Percentiles rank a stretch among this genome's conserved stretches.
Conservation (phyloP, 1,140 invertebrate genomes). For the Ctenoplectra terminalis region DNA sequence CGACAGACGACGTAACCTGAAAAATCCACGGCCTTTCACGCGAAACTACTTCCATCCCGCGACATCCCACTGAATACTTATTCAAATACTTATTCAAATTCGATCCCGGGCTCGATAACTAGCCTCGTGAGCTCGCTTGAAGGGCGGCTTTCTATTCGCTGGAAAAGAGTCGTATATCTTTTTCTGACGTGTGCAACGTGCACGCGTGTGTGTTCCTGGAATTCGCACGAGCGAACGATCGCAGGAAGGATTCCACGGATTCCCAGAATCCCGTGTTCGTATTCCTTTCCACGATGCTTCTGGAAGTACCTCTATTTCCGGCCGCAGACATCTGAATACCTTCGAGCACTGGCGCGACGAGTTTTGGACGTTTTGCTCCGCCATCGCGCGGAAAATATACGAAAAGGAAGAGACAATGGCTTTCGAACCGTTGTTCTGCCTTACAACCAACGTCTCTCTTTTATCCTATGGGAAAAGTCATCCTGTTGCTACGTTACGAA, state of each 20-base stretch:
- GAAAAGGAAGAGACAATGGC: background rate
- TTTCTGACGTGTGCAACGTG: background rate
- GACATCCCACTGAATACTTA: conserved; percentile 22
- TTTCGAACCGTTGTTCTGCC: background rate
- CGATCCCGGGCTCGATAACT: conserved; percentile 46
- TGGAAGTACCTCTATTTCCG: conserved; percentile 24
- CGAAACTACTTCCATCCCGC: conserved; percentile 28
- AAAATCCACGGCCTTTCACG: conserved; percentile 10
- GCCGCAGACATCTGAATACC: conserved; percentile 1
- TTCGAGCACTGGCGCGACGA: background rate
- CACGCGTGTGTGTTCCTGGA: background rate
- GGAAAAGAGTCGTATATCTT: conserved; percentile 14
- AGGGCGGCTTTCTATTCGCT: background rate
- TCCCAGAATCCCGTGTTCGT: conserved; percentile 32
- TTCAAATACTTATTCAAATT: conserved; percentile 56
- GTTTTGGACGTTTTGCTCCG: background rate
- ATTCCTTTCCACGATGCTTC: conserved; percentile 8
- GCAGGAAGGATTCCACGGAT: conserved; percentile 43
- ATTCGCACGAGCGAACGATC: conserved; percentile 41
- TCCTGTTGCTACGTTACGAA: too few relatives aligned
- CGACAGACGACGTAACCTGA: conserved; percentile 1
- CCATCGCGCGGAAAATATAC: background rate
- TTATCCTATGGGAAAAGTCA: background rate
- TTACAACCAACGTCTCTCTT: background rate
- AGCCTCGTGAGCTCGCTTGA: background rate